Conservation (phyloP, 1,140 invertebrate species). For the Goniozus legneri region DNA sequence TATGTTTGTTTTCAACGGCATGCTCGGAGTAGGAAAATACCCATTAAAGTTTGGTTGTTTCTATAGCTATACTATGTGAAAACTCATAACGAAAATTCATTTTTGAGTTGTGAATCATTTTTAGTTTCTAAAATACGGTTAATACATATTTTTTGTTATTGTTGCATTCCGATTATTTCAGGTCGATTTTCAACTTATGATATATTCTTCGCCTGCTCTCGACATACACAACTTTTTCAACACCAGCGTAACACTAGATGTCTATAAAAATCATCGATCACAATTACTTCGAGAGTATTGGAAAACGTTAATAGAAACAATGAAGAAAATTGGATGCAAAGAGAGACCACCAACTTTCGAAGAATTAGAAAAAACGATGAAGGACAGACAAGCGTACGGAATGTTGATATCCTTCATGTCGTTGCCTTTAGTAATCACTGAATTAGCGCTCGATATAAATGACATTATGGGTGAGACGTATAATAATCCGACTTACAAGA, state of each 20-base stretch:
- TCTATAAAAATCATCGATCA: conserved; percentile 35
- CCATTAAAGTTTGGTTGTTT: no score
- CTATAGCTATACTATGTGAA: no score
- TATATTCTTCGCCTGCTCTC: conserved; percentile 50
- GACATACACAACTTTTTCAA: conserved; percentile 57
- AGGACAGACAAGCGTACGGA: conserved; percentile 30
- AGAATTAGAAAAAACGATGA: conserved; percentile 36
- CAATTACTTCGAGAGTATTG: conserved; percentile 47
- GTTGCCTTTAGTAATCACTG: conserved; percentile 34
- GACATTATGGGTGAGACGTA: no score
- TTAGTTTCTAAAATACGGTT: no score
- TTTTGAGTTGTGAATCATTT: no score
- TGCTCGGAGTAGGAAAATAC: no score
- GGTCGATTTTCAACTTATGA: conserved; percentile 57
- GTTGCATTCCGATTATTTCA: conserved; percentile 39
- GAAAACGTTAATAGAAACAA: conserved; percentile 30
- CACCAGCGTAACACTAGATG: conserved; percentile 40
- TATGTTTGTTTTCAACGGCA: no score
- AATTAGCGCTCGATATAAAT: no score
- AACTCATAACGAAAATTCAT: no score
- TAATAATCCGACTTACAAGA: no score
- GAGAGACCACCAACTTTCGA: conserved; percentile 44
- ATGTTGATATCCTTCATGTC: conserved; percentile 29
- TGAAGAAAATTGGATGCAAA: conserved; percentile 43
- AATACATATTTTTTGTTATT: conserved; percentile 11